These are phyloP conservation scores for Morelia viridis DNA, from an alignment of 2,797 vertebrate genomes.

Conservation along the genomic window DNA sequence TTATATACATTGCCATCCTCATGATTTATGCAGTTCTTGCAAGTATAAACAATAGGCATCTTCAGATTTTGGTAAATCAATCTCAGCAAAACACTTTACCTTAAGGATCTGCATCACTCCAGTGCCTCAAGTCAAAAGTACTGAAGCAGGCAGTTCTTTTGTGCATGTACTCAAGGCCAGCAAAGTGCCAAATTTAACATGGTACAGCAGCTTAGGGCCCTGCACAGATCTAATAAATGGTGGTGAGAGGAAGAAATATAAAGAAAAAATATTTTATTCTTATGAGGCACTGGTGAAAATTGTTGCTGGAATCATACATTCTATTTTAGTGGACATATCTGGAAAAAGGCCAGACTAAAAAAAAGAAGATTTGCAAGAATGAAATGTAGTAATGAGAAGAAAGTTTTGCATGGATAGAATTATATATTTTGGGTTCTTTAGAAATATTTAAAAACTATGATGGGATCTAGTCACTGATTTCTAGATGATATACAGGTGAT, in stretches of 20 bases:
- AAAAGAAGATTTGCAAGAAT: background rate
- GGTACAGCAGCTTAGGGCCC: background rate
- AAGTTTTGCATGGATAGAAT: background rate
- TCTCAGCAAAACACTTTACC: background rate
- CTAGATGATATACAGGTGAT: background rate
- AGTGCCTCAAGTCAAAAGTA: background rate
- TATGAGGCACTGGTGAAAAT: conserved; percentile 9
- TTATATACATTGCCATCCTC: background rate
- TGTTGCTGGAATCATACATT: conserved; percentile 15
- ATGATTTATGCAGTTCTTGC: background rate
- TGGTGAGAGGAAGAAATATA: background rate
- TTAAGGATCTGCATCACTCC: background rate
- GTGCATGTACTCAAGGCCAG: background rate
- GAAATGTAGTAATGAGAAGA: background rate
- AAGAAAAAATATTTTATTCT: background rate
- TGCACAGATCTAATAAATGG: background rate
- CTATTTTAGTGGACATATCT: conserved; percentile 4
- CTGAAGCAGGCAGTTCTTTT: background rate
- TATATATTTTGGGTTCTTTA: background rate
- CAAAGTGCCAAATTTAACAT: background rate
- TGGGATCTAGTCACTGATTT: background rate
- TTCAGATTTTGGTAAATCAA: no score
- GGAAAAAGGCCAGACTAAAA: background rate
- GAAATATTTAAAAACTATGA: background rate
- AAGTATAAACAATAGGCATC: background rate